Evolutionary conservation across 2,888 invertebrate species (phyloP).

Genomic region (Tanytarsus gracilentus): DNA sequence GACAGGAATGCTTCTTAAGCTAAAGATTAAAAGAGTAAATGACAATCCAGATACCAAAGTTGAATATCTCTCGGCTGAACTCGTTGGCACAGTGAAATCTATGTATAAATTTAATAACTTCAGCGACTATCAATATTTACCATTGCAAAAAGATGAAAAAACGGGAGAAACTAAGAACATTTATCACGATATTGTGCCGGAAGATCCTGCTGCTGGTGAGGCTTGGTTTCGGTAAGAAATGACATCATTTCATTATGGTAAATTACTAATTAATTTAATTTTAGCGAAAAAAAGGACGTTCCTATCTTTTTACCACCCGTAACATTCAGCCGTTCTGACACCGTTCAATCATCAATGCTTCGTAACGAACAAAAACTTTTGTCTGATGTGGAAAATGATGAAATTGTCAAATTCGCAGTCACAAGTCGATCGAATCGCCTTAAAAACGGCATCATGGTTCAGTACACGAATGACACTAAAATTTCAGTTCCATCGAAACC

Average conservation of each 20-base stretch:
- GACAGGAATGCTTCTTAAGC: conserved; percentile 63
- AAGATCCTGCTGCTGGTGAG: conserved; percentile 43
- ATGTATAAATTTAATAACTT: conserved; percentile 61
- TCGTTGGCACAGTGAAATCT: conserved; percentile 46
- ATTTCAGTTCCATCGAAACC: conserved; percentile 56
- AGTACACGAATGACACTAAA: conserved; percentile 51
- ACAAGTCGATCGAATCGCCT: conserved; percentile 48
- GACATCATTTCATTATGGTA: background rate
- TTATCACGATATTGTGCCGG: conserved; percentile 55
- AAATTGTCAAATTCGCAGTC: conserved; percentile 35
- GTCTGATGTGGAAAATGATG: conserved; percentile 37
- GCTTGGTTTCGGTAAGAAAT: conserved; percentile 48
- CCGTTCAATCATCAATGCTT: conserved; percentile 44
- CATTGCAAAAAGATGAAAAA: conserved; percentile 49
- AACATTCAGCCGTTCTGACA: conserved; percentile 68
- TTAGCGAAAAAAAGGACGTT: conserved; percentile 35
- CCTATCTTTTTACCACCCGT: conserved; percentile 66
- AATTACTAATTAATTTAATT: background rate
- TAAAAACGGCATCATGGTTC: conserved; percentile 50
- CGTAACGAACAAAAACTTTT: conserved; percentile 39
- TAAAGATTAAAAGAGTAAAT: conserved; percentile 53
- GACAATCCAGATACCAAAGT: conserved; percentile 41
- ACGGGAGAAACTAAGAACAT: conserved; percentile 49
- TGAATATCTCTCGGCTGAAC: conserved; percentile 41
- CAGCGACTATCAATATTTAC: conserved; percentile 88